Percentiles rank a stretch among this genome's conserved stretches.
These are phyloP conservation scores for Gymnoscopelus braueri DNA, from an alignment of 2,797 vertebrate genomes.

Conservation along the genomic window DNA sequence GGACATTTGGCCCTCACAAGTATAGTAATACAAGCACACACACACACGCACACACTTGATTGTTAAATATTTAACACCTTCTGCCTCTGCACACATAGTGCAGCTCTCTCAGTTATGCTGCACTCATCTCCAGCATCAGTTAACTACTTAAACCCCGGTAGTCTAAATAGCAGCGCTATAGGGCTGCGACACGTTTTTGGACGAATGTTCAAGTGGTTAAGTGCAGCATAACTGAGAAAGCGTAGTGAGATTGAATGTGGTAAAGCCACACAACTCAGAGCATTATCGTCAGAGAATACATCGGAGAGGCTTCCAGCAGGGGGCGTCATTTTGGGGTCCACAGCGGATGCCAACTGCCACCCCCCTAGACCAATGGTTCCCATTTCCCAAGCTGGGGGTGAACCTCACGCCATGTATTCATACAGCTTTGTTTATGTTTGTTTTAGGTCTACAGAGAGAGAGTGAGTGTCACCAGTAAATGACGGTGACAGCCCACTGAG, in stretches of 20 bases:
- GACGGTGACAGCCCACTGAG: slow-evolving; percentile 58
- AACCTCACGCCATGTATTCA: slow-evolving; percentile 24
- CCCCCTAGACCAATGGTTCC: no score
- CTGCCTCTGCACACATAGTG: slow-evolving; percentile 26
- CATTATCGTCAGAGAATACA: slow-evolving; percentile 34
- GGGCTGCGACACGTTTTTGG: no score
- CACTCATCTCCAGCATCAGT: no score
- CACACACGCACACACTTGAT: slow-evolving; percentile 2
- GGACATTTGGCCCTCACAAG: no score
- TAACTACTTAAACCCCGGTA: no score
- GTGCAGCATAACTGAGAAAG: slow-evolving; percentile 40
- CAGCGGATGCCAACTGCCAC: no score
- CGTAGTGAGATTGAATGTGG: slow-evolving; percentile 45
- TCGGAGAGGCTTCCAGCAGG: not conserved
- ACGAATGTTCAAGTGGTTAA: slow-evolving; percentile 17
- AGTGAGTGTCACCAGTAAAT: slow-evolving; percentile 43
- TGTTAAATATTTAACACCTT: slow-evolving; percentile 52
- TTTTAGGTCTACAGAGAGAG: slow-evolving; percentile 9
- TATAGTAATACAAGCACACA: not conserved
- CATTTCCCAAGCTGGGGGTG: no score
- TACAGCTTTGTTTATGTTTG: slow-evolving; percentile 25
- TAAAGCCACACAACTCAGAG: slow-evolving; percentile 40
- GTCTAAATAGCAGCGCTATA: no score
- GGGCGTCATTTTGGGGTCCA: no score
- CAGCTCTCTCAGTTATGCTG: not conserved